Evolutionary conservation across 2,888 invertebrate genomes (phyloP).

Genomic region (Eilema depressum): DNA sequence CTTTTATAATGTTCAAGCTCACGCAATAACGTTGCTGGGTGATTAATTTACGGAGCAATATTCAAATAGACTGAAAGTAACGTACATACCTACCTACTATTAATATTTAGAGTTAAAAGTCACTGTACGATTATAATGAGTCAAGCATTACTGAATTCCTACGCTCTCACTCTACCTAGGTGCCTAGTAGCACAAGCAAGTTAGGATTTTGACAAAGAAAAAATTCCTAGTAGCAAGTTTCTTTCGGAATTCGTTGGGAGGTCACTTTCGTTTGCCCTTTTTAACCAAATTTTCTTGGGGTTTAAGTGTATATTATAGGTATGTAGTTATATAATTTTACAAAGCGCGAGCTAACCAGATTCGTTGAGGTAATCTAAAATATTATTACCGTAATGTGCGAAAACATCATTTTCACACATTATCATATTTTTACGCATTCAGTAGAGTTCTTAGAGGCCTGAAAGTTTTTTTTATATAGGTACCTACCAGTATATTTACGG

Average conservation of each 20-base stretch:
- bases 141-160: background rate
- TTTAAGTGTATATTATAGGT: too few relatives aligned
- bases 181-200: too few relatives aligned
- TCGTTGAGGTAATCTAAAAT: background rate
- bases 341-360: background rate
- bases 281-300: too few relatives aligned
- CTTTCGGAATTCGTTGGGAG: too few relatives aligned
- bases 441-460: conserved; percentile 27
- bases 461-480: conserved; percentile 19
- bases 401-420: background rate
- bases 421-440: conserved; percentile 6
- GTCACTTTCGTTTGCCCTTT: too few relatives aligned
- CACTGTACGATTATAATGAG: conserved; percentile 5
- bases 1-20: conserved; percentile 33
- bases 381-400: background rate
- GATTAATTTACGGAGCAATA: conserved; percentile 36
- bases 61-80: conserved; percentile 28
- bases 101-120: background rate
- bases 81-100: background rate
- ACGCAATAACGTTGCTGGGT: conserved; percentile 42
- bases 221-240: too few relatives aligned
- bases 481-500: background rate
- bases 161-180: background rate
- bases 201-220: too few relatives aligned
- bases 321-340: background rate